These are phyloP conservation scores for Elachura formosa DNA, from an alignment of 2,113 vertebrate species.

Conservation along the genomic window DNA sequence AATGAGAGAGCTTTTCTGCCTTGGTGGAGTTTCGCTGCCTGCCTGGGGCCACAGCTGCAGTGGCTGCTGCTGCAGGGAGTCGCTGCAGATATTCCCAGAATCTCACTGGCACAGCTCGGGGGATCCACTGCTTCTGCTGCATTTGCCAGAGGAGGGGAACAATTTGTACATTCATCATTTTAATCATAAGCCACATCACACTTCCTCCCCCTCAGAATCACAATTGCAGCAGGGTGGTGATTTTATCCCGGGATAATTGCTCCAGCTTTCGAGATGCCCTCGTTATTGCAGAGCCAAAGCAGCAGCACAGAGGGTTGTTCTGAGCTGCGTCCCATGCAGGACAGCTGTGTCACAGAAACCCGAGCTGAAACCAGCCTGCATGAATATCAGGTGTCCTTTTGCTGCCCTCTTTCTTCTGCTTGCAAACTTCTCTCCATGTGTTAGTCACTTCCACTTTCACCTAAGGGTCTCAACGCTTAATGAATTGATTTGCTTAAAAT, in stretches of 20 bases:
- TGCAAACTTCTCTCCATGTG: background rate
- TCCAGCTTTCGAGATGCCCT: background rate
- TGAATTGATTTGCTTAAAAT: background rate
- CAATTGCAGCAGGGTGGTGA: background rate
- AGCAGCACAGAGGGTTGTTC: background rate
- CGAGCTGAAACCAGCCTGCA: background rate
- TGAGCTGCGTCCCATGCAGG: background rate
- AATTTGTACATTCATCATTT: background rate
- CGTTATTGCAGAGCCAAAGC: background rate
- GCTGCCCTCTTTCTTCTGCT: constrained; percentile 46
- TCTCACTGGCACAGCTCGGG: background rate
- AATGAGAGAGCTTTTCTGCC: background rate
- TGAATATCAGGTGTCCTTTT: constrained; percentile 2
- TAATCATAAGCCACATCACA: background rate
- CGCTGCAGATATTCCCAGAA: background rate
- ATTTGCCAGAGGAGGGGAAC: background rate
- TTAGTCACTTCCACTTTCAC: background rate
- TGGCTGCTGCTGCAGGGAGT: background rate
- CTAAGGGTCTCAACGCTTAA: background rate
- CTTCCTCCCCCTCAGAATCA: background rate
- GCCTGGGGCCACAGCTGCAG: background rate
- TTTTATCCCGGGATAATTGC: background rate
- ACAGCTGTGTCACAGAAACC: background rate
- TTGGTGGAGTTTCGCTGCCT: background rate
- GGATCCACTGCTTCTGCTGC: background rate